Conservation (phyloP, 2,888 invertebrate genomes). For the Phaonia tiefii region DNA sequence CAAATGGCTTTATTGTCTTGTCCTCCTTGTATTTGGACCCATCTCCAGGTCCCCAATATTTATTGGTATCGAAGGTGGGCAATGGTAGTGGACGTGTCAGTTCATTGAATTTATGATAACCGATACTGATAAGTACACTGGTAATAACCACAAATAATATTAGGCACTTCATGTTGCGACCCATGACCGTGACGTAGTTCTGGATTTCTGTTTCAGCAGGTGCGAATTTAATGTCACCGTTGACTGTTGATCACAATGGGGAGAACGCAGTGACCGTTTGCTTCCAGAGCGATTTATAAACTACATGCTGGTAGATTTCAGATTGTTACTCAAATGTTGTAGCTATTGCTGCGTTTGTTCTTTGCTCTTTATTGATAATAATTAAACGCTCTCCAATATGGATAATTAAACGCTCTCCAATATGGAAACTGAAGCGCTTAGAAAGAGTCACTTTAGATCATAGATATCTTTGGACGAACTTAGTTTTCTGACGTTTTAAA, state of each 20-base stretch:
- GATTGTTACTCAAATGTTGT: too few relatives aligned
- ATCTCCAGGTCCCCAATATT: constrained; percentile 79
- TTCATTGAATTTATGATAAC: constrained; percentile 72
- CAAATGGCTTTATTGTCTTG: constrained; percentile 73
- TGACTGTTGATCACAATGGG: neutral
- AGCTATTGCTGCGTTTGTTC: too few relatives aligned
- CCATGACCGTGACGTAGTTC: neutral
- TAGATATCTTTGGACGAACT: too few relatives aligned
- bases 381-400: too few relatives aligned
- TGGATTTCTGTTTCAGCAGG: too few relatives aligned
- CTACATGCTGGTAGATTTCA: too few relatives aligned
- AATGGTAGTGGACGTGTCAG: constrained; percentile 74
- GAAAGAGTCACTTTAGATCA: too few relatives aligned
- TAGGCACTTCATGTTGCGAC: constrained; percentile 41
- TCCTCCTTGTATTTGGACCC: constrained; percentile 74
- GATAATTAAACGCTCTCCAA: too few relatives aligned
- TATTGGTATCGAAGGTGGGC: constrained; percentile 75
- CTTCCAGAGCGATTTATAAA: constrained; percentile 4
- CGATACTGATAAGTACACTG: constrained; percentile 57
- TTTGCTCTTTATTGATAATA: too few relatives aligned
- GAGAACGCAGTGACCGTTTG: neutral
- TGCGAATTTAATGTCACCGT: too few relatives aligned
- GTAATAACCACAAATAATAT: constrained; percentile 51
- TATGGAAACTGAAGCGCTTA: too few relatives aligned
- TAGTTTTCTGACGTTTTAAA: too few relatives aligned